phyloP scores from a whole-genome alignment of 2,797 vertebrate genomes.

The Peromyscus aztecus region DNA sequence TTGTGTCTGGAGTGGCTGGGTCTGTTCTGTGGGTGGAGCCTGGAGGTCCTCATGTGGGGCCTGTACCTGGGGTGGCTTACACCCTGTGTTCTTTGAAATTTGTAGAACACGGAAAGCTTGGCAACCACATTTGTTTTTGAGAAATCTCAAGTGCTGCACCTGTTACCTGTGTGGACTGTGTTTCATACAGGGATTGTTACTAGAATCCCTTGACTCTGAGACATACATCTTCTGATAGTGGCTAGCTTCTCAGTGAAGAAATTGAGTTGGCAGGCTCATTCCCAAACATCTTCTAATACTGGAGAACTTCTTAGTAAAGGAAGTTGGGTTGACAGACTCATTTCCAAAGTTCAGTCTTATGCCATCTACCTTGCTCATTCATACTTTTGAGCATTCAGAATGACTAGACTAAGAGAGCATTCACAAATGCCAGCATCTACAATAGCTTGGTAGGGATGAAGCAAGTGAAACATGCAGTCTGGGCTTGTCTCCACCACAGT shows the following conservation, averaged over 20 bases:
- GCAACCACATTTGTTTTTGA: slow-evolving; percentile 69
- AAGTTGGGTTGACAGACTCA: neutral
- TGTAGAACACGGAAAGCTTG: slow-evolving; percentile 65
- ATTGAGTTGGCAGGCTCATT: neutral
- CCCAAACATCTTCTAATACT: neutral
- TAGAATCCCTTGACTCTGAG: neutral
- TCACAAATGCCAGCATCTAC: neutral
- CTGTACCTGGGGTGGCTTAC: neutral
- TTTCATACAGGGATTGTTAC: neutral
- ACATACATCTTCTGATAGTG: neutral
- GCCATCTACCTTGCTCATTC: neutral
- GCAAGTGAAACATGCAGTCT: neutral
- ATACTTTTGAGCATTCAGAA: neutral
- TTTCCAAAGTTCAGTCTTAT: neutral
- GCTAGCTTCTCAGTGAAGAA: neutral
- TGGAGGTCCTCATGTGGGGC: neutral
- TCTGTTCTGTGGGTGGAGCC: neutral
- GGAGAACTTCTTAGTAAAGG: neutral
- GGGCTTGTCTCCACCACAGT: neutral
- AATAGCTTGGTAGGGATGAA: neutral
- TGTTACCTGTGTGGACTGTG: neutral
- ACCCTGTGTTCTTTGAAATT: neutral
- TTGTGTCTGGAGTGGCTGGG: neutral
- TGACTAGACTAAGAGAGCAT: neutral
- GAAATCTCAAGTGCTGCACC: neutral